These are phyloP conservation scores for Emberiza fucata DNA, from an alignment of 2,113 vertebrate species.

Conservation along the genomic window DNA sequence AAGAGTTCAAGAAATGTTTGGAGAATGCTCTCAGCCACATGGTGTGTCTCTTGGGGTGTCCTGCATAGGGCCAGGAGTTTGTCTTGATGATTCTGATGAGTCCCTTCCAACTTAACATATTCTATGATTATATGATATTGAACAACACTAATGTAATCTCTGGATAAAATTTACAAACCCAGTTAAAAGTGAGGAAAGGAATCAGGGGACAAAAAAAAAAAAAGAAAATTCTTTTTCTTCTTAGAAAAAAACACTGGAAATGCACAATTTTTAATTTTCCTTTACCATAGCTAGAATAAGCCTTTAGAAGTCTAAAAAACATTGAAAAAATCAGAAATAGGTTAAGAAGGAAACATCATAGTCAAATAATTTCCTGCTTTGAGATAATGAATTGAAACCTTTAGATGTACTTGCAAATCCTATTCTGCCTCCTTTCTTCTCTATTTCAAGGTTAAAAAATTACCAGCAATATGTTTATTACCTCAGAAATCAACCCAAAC, in stretches of 20 bases:
- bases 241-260: neutral
- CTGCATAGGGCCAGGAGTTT: neutral
- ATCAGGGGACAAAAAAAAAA: neutral
- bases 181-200: neutral
- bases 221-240: neutral
- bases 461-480: neutral
- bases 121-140: neutral
- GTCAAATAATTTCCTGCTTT: neutral
- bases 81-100: neutral
- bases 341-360: neutral
- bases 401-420: neutral
- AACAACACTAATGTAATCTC: neutral
- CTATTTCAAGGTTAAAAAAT: neutral
- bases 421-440: neutral
- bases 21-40: neutral
- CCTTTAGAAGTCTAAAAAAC: neutral
- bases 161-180: neutral
- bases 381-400: neutral
- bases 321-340: neutral
- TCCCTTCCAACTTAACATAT: neutral
- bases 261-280: neutral
- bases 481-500: neutral
- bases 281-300: neutral
- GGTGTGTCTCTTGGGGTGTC: neutral
- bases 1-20: neutral